A percentile compares a stretch with the other conserved stretches of the same genome.
phyloP scores from a whole-genome alignment of 2,797 vertebrate species.

The Champsocephalus gunnari region DNA sequence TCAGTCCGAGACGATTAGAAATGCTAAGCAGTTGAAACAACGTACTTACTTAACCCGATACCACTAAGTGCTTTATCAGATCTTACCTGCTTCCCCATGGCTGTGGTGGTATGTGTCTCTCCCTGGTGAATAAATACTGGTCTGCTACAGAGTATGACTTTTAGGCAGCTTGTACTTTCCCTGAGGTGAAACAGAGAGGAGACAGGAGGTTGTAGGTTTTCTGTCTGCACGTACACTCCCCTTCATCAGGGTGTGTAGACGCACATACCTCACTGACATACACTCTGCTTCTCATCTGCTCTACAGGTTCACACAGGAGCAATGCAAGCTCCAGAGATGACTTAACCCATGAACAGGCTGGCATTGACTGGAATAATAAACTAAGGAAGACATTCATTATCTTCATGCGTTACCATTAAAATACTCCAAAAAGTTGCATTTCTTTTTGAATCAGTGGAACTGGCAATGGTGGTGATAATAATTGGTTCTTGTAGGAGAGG shows the following conservation, averaged over 20 bases:
- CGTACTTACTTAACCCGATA: slow-evolving; percentile 11
- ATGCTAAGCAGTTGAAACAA: slow-evolving; percentile 13
- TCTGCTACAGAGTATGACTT: slow-evolving; percentile 53
- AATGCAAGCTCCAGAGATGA: slow-evolving; percentile 45
- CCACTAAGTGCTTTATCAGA: slow-evolving; percentile 48
- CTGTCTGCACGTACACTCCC: slow-evolving; percentile 75
- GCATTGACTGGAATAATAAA: slow-evolving; percentile 9
- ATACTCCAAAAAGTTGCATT: not conserved
- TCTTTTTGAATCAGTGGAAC: not conserved
- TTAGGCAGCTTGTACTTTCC: slow-evolving; percentile 66
- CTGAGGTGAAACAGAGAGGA: slow-evolving; percentile 74
- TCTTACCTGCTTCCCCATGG: slow-evolving; percentile 86
- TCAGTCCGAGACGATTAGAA: slow-evolving; percentile 19
- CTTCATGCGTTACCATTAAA: not conserved
- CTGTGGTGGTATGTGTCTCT: slow-evolving; percentile 59
- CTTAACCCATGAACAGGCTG: slow-evolving; percentile 66
- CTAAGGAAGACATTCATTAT: slow-evolving; percentile 16
- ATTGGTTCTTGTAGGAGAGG: slow-evolving; percentile 6
- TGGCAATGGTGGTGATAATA: not conserved
- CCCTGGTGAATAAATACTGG: slow-evolving; percentile 57
- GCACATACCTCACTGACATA: slow-evolving; percentile 75
- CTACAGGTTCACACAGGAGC: slow-evolving; percentile 82
- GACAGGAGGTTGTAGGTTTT: slow-evolving; percentile 77
- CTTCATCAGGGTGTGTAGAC: slow-evolving; percentile 70
- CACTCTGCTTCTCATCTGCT: slow-evolving; percentile 69